Evolutionary conservation across 2,113 vertebrate species (phyloP), one percentile per base, ranked within the genome.

Genomic region (Sus scrofa): DNA sequence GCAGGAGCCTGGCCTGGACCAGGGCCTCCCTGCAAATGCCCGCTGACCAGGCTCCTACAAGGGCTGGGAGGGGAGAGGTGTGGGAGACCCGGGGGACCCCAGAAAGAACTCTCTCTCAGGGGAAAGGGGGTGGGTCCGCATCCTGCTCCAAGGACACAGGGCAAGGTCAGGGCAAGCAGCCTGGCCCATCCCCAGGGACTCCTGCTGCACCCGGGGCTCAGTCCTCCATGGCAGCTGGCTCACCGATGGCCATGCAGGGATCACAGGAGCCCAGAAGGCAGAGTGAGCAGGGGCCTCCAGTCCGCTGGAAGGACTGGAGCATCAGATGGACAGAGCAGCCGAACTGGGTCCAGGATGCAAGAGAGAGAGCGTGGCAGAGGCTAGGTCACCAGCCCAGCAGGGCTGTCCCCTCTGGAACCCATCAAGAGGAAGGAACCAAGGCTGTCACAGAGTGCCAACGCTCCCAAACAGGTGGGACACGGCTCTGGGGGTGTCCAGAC

Each of bases 381-480:
- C 60, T 1, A 27, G 73, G 18, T 1, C 67, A 1, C 15, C 1
- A 0, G 37, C 81, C 37, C 30, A 2, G 19, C 22, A 30, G 14
- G 62, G 44, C 26, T 7, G 1, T 2, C 37, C 65, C 71, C 44
- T 18, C 60, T 11, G 3, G 4, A 9, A 60, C 24, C 24, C 0
- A 24, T 19, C 75, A 71, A 6, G 30, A 18, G 8, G 74, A 54
- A 39, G 82, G 65, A 6, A 32, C 37, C 13, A n/a, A 63, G 18
- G 27, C 74, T 34, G 27, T 19, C 56, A 1, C 18, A 0, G 16
- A 1, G 63, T 2, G 9, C n/a, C 18, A 1, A 10, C 2, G 34
- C 15, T 32, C 52, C 58, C 18, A n/a, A 32, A 6, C 32, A 24
- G 62, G 54, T 7, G n/a, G 6, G 68, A 26, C 34, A 60, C 18